These are phyloP conservation scores for Drosophila hamatofila DNA, from an alignment of 2,888 invertebrate species.

Conservation along the genomic window DNA sequence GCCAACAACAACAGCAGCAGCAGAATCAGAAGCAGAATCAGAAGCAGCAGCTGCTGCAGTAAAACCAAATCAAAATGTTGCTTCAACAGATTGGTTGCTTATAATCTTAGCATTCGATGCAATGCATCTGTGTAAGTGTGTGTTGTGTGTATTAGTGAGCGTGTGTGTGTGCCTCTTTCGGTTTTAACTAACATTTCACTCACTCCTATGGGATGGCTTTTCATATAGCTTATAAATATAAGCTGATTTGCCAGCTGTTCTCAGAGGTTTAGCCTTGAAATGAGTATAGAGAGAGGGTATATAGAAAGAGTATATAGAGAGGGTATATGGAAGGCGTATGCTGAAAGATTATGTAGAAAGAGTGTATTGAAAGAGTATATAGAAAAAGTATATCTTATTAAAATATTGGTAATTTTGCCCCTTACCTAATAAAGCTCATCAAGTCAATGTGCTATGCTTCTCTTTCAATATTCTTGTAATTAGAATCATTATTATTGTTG, in stretches of 20 bases:
- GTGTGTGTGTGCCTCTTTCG: background rate
- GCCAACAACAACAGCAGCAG: background rate
- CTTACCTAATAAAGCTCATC: too few species aligned
- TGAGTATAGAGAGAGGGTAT: too few species aligned
- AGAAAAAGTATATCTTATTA: too few species aligned
- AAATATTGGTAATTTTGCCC: too few species aligned
- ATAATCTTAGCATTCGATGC: conserved; percentile 5
- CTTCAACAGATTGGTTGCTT: conserved; percentile 23
- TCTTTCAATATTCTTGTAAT: too few species aligned
- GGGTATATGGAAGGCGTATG: too few species aligned
- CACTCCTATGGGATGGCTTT: conserved; percentile 2
- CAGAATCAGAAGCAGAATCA: background rate
- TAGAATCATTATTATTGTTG: too few species aligned
- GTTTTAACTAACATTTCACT: conserved; percentile 16
- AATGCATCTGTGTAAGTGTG: background rate
- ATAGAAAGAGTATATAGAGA: too few species aligned
- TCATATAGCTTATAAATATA: background rate
- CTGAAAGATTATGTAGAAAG: too few species aligned
- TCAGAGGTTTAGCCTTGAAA: background rate
- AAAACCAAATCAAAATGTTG: conserved; percentile 30
- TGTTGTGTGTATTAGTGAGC: conserved; percentile 2
- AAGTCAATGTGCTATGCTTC: too few species aligned
- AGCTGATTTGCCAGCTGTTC: background rate
- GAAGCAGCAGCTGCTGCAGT: conserved; percentile 16
- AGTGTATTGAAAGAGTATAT: too few species aligned